Conservation (phyloP, 2,888 invertebrate genomes). For the Carpatolechia fugitivella region DNA sequence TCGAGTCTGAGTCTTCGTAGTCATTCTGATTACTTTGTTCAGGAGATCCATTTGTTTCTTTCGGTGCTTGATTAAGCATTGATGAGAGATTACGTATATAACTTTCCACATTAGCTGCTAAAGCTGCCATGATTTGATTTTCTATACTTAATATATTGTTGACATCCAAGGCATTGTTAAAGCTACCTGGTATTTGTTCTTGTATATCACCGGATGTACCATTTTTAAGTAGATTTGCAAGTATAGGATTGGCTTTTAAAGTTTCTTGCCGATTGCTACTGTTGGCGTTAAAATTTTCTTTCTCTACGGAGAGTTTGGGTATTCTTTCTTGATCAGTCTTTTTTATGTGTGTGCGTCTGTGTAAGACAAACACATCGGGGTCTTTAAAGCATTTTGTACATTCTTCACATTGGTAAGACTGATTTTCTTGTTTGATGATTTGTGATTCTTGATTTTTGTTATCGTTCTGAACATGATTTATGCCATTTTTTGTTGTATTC, state of each 20-base stretch:
- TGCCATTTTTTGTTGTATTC: constrained; percentile 3
- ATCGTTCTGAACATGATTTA: constrained; percentile 18
- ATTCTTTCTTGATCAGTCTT: constrained; percentile 5
- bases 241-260: constrained; percentile 59
- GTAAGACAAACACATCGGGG: constrained; percentile 62
- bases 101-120: constrained; percentile 56
- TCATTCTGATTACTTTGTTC: constrained; percentile 19
- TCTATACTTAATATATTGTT: constrained; percentile 45
- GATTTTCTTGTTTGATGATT: constrained; percentile 12
- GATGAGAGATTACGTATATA: constrained; percentile 50
- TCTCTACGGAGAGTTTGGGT: constrained; percentile 29
- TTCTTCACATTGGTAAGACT: constrained; percentile 52
- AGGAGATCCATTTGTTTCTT: constrained; percentile 7
- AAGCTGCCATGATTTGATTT: constrained; percentile 54
- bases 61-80: constrained; percentile 28
- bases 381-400: constrained; percentile 71
- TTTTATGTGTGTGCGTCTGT: constrained; percentile 48
- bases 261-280: constrained; percentile 40
- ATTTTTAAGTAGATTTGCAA: constrained; percentile 56
- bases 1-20: constrained; percentile 4
- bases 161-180: constrained; percentile 34
- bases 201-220: constrained; percentile 19
- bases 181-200: neutral
- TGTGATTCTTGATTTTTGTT: constrained; percentile 13
- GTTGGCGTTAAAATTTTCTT: constrained; percentile 49